phyloP scores from a whole-genome alignment of 2,113 vertebrate species.

The Grallaria varia region DNA sequence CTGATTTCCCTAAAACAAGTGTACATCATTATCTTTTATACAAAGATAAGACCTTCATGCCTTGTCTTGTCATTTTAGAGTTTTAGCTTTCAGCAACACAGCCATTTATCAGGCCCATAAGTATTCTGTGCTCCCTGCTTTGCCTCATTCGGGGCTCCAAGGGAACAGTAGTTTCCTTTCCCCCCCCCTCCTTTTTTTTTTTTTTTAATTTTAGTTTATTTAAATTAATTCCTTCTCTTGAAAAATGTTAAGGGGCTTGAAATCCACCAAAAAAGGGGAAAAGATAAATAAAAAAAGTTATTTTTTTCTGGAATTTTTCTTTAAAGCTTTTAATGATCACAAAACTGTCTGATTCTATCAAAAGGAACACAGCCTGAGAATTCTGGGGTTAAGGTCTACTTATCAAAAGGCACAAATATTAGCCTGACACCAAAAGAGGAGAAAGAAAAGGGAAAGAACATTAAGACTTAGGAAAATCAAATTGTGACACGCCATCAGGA shows the following conservation, averaged over 20 bases:
- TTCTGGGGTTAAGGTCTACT: background rate
- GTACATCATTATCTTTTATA: background rate
- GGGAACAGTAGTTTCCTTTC: background rate
- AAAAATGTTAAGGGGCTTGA: background rate
- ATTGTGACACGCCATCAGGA: background rate
- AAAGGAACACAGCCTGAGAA: background rate
- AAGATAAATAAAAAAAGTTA: background rate
- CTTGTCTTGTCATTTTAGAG: background rate
- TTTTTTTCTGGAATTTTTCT: background rate
- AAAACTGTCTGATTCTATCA: background rate
- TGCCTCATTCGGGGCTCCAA: background rate
- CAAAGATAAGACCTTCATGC: background rate
- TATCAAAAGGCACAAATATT: constrained; percentile 27
- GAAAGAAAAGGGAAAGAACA: background rate
- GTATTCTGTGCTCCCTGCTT: background rate
- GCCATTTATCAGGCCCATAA: background rate
- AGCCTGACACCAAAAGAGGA: background rate
- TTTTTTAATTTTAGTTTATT: background rate
- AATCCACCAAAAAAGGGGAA: background rate
- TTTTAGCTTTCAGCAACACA: background rate
- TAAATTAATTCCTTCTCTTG: background rate
- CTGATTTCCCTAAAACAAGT: background rate
- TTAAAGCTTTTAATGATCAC: background rate
- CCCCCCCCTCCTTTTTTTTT: no score
- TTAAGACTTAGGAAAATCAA: background rate